These are phyloP conservation scores for Synergus laeviventris DNA, from an alignment of 2,888 invertebrate genomes.

Conservation along the genomic window DNA sequence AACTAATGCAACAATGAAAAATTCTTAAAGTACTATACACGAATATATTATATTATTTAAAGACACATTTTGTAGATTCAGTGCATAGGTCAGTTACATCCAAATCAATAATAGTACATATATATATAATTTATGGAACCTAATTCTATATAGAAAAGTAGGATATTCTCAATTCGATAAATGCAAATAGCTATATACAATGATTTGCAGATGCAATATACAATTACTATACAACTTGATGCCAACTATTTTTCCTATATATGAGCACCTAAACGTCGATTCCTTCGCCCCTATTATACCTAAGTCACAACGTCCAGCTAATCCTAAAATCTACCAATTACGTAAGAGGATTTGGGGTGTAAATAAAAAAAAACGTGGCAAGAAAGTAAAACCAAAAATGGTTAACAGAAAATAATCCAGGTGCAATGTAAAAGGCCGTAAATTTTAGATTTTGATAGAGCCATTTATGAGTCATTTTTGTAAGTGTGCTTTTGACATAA, in stretches of 20 bases:
- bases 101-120: conserved; percentile 15
- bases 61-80: not conserved
- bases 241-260: not conserved
- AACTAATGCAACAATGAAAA: too few relatives aligned
- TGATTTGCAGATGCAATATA: too few relatives aligned
- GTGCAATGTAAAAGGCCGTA: not conserved
- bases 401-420: not conserved
- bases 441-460: too few relatives aligned
- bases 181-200: not conserved
- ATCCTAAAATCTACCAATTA: conserved; percentile 16
- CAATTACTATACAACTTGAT: not conserved
- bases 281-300: not conserved
- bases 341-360: conserved; percentile 2
- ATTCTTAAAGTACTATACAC: not conserved
- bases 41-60: too few relatives aligned
- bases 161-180: not conserved
- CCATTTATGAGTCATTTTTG: too few relatives aligned
- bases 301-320: not conserved
- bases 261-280: not conserved
- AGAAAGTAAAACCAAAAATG: not conserved
- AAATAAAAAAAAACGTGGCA: not conserved
- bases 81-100: conserved; percentile 20
- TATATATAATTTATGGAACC: not conserved
- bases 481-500: too few relatives aligned
- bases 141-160: not conserved